These are phyloP conservation scores for Halictus quadricinctus DNA, from an alignment of 2,888 invertebrate species.

Conservation along the genomic window DNA sequence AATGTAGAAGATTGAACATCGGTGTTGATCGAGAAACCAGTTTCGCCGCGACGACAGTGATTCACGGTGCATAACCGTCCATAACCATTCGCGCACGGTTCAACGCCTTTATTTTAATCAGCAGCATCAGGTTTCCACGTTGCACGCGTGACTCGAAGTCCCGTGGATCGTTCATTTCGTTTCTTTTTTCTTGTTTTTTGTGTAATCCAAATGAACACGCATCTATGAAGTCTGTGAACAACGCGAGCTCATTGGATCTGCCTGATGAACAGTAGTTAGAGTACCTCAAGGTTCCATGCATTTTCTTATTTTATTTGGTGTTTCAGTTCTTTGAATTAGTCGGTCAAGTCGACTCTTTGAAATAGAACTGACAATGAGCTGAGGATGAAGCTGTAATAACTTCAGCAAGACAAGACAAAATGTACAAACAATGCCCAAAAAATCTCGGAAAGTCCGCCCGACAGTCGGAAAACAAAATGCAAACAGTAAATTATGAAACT, in stretches of 20 bases:
- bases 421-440: no score
- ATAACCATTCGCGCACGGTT: not conserved
- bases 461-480: no score
- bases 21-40: slow-evolving; percentile 3
- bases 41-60: slow-evolving; percentile 2
- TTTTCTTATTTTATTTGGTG: not conserved
- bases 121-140: not conserved
- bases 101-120: slow-evolving; percentile 10
- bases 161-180: not conserved
- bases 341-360: no score
- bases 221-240: not conserved
- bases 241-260: not conserved
- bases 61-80: slow-evolving; percentile 7
- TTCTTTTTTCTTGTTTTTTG: not conserved
- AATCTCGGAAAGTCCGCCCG: no score
- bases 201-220: not conserved
- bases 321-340: no score
- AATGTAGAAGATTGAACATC: slow-evolving; percentile 5
- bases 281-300: not conserved
- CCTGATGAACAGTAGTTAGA: not conserved
- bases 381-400: no score
- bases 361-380: no score
- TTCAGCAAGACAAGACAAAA: no score
- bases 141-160: not conserved
- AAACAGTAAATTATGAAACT: no score